phyloP scores from a whole-genome alignment of 2,797 vertebrate species.

The Tympanoctomys barrerae region DNA sequence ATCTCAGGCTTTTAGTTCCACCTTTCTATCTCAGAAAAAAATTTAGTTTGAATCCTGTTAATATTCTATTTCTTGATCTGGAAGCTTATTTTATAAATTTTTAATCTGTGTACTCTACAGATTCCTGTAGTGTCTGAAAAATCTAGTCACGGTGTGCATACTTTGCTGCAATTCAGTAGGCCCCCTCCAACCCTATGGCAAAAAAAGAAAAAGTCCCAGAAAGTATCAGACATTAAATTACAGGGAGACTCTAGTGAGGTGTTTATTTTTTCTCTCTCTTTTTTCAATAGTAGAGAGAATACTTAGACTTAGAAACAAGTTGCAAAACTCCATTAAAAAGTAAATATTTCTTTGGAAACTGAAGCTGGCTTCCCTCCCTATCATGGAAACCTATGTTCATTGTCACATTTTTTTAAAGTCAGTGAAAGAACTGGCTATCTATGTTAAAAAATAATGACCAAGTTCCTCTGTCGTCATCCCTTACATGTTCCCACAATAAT shows the following conservation, averaged over 20 bases:
- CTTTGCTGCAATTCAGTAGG: background rate
- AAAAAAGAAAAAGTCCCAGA: background rate
- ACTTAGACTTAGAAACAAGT: background rate
- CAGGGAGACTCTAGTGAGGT: background rate
- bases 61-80: background rate
- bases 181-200: background rate
- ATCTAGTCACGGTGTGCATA: background rate
- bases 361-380: background rate
- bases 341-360: constrained; percentile 30
- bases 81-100: background rate
- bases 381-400: background rate
- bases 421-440: background rate
- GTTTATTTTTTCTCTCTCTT: background rate
- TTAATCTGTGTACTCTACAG: background rate
- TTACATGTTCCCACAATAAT: background rate
- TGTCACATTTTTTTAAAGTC: background rate
- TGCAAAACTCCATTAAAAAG: constrained; percentile 3
- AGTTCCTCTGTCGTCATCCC: background rate
- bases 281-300: constrained; percentile 1
- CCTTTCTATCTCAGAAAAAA: background rate
- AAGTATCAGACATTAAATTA: constrained; percentile 19
- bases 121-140: constrained; percentile 13
- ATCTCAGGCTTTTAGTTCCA: background rate
- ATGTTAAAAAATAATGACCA: background rate
- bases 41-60: background rate